phyloP scores from a whole-genome alignment of 1,140 invertebrate genomes.

The Paralvinella palmiformis region DNA sequence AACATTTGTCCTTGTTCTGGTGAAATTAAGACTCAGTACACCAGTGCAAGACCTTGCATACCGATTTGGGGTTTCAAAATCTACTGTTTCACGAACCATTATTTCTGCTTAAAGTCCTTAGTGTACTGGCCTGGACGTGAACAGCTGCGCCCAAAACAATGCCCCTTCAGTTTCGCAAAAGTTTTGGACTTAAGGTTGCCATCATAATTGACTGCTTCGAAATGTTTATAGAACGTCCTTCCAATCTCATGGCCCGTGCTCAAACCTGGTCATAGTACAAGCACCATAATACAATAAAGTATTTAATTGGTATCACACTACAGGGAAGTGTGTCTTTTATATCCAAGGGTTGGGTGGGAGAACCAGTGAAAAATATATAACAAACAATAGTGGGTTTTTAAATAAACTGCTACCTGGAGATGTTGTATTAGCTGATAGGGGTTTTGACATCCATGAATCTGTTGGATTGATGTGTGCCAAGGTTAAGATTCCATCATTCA shows the following conservation, averaged over 20 bases:
- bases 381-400: no score
- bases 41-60: no score
- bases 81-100: constrained; percentile 18
- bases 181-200: constrained; percentile 21
- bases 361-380: no score
- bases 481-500: background rate
- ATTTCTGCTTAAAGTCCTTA: constrained; percentile 10
- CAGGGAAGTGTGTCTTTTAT: constrained; percentile 4
- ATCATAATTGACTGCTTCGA: constrained; percentile 15
- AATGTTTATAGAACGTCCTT: constrained; percentile 2
- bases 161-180: constrained; percentile 21
- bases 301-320: constrained; percentile 9
- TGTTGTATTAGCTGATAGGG: background rate
- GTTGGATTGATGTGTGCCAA: background rate
- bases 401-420: no score
- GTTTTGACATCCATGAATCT: background rate
- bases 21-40: no score
- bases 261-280: constrained; percentile 7
- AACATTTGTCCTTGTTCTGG: no score
- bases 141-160: constrained; percentile 13
- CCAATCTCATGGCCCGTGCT: background rate
- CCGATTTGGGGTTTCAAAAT: constrained; percentile 12
- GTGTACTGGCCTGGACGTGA: constrained; percentile 24
- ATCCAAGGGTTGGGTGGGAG: no score
- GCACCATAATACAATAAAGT: constrained; percentile 16